These are phyloP conservation scores for Bembecia ichneumoniformis DNA, from an alignment of 2,888 invertebrate genomes.

Conservation along the genomic window DNA sequence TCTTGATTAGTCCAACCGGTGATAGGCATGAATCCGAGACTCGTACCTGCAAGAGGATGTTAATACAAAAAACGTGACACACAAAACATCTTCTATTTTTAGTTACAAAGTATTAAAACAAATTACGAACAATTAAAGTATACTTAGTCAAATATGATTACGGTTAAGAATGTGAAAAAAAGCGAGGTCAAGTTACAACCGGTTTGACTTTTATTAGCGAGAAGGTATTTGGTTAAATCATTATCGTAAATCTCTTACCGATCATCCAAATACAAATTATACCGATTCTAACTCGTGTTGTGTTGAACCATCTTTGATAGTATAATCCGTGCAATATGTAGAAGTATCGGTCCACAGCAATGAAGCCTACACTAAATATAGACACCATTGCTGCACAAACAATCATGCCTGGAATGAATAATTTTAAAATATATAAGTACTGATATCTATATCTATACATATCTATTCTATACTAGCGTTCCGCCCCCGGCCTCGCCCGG, in stretches of 20 bases:
- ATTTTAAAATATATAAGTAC: neutral
- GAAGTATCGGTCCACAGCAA: constrained; percentile 76
- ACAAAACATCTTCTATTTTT: neutral
- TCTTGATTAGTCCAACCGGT: constrained; percentile 69
- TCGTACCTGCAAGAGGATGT: constrained; percentile 50
- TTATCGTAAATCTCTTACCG: constrained; percentile 37
- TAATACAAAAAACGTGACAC: neutral
- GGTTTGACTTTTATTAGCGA: neutral
- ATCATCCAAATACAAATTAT: constrained; percentile 72
- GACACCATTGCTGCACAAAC: constrained; percentile 76
- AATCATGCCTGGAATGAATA: constrained; percentile 62
- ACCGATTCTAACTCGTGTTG: constrained; percentile 68
- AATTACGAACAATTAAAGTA: too few relatives aligned
- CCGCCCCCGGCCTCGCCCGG: too few relatives aligned
- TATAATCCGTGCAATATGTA: constrained; percentile 76
- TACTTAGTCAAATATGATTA: constrained; percentile 6
- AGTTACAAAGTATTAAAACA: too few relatives aligned
- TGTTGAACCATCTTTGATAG: constrained; percentile 74
- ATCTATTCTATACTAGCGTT: too few relatives aligned
- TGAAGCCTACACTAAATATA: constrained; percentile 75
- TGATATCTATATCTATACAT: neutral
- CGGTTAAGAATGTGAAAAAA: neutral
- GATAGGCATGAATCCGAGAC: constrained; percentile 73
- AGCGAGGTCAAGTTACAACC: neutral
- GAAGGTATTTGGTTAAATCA: neutral